These are phyloP conservation scores for Tenthredo distinguenda DNA, from an alignment of 2,888 invertebrate species.

Conservation along the genomic window DNA sequence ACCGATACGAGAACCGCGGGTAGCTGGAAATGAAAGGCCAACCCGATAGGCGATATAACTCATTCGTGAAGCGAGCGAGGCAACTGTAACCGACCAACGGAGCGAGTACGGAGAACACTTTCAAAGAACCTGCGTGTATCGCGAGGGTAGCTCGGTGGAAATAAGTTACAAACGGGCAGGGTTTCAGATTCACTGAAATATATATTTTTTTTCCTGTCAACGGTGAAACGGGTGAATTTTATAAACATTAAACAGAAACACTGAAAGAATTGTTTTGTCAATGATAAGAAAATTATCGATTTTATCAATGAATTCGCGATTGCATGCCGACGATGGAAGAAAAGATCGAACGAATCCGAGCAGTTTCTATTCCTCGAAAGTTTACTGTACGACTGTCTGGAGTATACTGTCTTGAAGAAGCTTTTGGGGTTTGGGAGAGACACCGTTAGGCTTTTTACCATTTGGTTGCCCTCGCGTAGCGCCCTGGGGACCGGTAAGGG, in stretches of 20 bases:
- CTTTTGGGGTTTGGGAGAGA: conserved; percentile 45
- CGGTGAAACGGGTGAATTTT: background rate
- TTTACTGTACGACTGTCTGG: conserved; percentile 37
- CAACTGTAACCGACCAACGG: conserved; percentile 75
- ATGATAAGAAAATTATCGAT: background rate
- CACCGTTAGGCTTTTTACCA: conserved; percentile 56
- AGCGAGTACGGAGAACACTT: conserved; percentile 42
- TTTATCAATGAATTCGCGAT: background rate
- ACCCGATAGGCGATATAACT: conserved; percentile 77
- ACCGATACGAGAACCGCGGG: conserved; percentile 70
- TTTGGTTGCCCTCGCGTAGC: conserved; percentile 33
- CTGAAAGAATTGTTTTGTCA: background rate
- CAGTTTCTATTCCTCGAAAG: conserved; percentile 9
- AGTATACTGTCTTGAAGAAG: conserved; percentile 28
- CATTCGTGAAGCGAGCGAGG: conserved; percentile 77
- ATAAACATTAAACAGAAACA: background rate
- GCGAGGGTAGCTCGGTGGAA: conserved; percentile 25
- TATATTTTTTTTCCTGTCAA: background rate
- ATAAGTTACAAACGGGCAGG: conserved; percentile 10
- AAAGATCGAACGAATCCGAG: background rate
- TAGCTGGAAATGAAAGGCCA: conserved; percentile 77
- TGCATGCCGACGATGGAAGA: background rate
- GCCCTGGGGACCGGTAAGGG: conserved; percentile 46
- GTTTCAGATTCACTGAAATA: conserved; percentile 26
- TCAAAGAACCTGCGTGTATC: conserved; percentile 41